Percentiles rank a stretch among this genome's conserved stretches.
These are phyloP conservation scores for Drosophila takahashii DNA, from an alignment of 1,140 invertebrate genomes.

Conservation along the genomic window DNA sequence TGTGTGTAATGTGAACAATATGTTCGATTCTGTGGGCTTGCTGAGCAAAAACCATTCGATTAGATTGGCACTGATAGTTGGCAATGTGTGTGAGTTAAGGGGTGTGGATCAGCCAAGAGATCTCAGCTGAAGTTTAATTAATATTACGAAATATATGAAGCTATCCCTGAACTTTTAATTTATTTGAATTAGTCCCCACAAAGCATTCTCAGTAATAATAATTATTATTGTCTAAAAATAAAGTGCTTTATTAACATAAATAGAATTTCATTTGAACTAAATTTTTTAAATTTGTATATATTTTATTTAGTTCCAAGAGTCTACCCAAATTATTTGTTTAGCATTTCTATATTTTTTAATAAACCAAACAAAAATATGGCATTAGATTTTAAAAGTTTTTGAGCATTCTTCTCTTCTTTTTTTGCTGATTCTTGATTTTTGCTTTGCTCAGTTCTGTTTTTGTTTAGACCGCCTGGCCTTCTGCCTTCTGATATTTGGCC, in stretches of 20 bases:
- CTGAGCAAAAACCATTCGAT: constrained; percentile 25
- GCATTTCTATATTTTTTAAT: no score
- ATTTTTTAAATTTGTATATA: no score
- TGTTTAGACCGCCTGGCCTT: constrained; percentile 18
- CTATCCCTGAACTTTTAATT: neutral
- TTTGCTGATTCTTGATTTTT: neutral
- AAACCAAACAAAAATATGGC: neutral
- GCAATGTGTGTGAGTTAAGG: neutral
- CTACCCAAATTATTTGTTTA: no score
- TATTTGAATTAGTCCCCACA: no score
- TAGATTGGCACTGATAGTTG: constrained; percentile 29
- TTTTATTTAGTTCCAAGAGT: no score
- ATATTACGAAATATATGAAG: neutral
- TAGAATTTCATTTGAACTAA: no score
- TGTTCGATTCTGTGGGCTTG: constrained; percentile 21
- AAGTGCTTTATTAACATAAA: no score
- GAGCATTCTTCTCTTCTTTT: constrained; percentile 16
- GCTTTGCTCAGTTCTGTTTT: constrained; percentile 19
- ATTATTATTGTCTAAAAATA: no score
- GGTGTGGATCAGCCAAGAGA: neutral
- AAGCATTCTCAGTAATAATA: no score
- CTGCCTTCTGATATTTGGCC: constrained; percentile 11
- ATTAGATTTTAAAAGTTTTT: neutral
- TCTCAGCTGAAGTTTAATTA: constrained; percentile 4
- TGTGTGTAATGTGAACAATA: constrained; percentile 25